Base-by-base conservation (phyloP, 2,113 vertebrate species). In the Leiothrix lutea region DNA sequence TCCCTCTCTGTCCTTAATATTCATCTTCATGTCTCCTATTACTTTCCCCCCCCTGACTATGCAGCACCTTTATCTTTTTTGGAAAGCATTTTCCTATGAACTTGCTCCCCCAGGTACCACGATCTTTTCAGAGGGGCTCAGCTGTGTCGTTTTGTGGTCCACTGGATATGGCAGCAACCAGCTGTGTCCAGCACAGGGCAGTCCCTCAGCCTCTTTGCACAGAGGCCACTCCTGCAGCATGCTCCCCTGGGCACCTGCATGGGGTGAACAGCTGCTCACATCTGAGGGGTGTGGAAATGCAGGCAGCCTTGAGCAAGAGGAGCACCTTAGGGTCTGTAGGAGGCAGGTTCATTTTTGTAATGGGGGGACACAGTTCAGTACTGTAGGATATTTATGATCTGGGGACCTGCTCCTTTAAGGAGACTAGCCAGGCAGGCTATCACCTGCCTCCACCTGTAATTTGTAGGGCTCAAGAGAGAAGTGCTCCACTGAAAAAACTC, bases 331-430 rank as follows among this genome's bases (percentile, higher is more conserved):
- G 21, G 11, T 17, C 13, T 74, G 31, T 5, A 21, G 17, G 4
- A 44, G 13, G 9, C 0, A 0, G 7, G 31, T 31, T 9, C 2
- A 10, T 33, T 51, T 33, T 21, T 69, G 23, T 2, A 7, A 7
- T 12, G 7, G 1, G 4, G 10, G 42, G 18, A 17, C 15, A 56
- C 20, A 9, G 6, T 10, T 31, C 40, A 28, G 28, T 0, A 0
- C 8, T 1, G 0, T 7, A 56, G 8, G 10, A 14, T 35, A 12
- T n/a, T 51, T 54, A 14, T 29, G 10, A 8, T 13, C 47, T 54
- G 31, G 4, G 7, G 16, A 69, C 4, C 7, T 54, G 2, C 31
- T 64, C 53, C 42, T 81, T 61, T 8, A 48, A 45, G 31, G 7
- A 81, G 4, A 50, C 17, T 12, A 28, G 13, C 6, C 12, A 47